These are phyloP conservation scores for Thamnophis sirtalis DNA, from an alignment of 2,113 vertebrate species.

Conservation along the genomic window DNA sequence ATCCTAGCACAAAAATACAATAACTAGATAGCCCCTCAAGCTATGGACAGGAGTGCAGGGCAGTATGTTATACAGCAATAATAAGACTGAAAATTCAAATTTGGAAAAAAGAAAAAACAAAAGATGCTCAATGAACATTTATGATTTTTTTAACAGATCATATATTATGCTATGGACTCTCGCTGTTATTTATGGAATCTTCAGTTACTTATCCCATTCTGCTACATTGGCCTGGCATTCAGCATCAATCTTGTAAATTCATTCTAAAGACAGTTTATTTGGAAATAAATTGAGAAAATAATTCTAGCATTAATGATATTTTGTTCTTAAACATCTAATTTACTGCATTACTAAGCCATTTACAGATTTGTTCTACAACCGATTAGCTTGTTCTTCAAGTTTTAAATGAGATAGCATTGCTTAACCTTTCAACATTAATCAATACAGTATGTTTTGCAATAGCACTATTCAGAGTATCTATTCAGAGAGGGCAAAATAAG, in stretches of 20 bases:
- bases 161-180: neutral
- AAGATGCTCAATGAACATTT: neutral
- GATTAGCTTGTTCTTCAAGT: neutral
- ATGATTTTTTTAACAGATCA: neutral
- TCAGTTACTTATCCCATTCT: neutral
- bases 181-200: neutral
- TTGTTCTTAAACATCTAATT: slow-evolving; percentile 15
- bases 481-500: slow-evolving; percentile 6
- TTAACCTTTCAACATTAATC: slow-evolving; percentile 5
- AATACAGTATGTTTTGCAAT: neutral
- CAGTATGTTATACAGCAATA: neutral
- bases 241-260: neutral
- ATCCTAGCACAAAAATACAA: neutral
- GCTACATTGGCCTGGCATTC: neutral
- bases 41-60: neutral
- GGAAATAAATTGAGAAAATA: neutral
- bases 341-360: neutral
- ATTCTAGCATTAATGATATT: neutral
- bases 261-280: neutral
- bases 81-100: neutral
- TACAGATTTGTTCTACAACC: neutral
- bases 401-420: neutral
- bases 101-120: neutral
- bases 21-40: neutral
- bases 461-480: neutral